Conservation (phyloP, 2,113 vertebrate genomes). For the Grallaria varia region DNA sequence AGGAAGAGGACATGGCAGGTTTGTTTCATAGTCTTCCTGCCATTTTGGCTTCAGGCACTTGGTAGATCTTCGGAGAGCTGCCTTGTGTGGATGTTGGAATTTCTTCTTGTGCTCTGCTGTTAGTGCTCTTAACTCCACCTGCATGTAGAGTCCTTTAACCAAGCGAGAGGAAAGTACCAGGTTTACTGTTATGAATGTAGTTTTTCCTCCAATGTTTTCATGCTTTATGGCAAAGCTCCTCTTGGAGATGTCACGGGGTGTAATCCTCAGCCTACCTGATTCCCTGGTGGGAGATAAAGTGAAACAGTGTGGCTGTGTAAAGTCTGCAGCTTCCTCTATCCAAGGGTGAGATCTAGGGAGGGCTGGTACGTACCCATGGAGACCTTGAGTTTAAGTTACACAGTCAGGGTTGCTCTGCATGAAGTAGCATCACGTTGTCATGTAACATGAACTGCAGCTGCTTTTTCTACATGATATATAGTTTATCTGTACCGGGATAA, state of each 20-base stretch:
- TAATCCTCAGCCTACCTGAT: background rate
- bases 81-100: background rate
- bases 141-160: background rate
- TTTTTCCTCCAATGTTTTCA: background rate
- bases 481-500: background rate
- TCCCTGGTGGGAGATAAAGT: background rate
- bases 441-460: background rate
- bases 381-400: background rate
- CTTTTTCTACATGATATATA: background rate
- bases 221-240: background rate
- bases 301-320: background rate
- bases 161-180: background rate
- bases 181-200: background rate
- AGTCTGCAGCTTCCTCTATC: background rate
- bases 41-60: background rate
- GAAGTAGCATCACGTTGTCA: background rate
- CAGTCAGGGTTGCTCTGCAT: background rate
- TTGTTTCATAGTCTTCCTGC: background rate
- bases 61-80: background rate
- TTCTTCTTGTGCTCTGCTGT: background rate
- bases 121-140: background rate
- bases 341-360: background rate
- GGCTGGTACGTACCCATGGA: accelerated
- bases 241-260: background rate
- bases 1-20: background rate